phyloP scores from a whole-genome alignment of 2,797 vertebrate species.

The Coluber constrictor region DNA sequence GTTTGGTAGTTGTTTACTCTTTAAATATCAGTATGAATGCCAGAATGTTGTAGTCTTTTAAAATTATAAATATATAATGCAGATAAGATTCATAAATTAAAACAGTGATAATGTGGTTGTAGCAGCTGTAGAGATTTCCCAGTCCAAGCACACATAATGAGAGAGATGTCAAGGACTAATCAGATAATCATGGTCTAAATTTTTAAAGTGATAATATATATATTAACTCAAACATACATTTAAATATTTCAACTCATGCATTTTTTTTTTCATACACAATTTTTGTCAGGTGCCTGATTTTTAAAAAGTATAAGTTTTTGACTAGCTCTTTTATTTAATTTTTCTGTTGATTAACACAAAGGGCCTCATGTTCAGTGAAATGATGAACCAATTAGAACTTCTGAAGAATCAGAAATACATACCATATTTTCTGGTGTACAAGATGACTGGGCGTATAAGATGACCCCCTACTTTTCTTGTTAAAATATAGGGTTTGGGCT shows the following conservation, averaged over 20 bases:
- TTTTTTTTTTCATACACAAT: background rate
- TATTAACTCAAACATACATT: background rate
- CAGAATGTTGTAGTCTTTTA: background rate
- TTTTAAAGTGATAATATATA: background rate
- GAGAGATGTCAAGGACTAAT: background rate
- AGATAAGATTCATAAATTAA: background rate
- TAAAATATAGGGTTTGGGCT: no score
- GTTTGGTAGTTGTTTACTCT: background rate
- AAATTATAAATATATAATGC: no score
- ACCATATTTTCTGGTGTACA: background rate
- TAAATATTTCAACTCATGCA: background rate
- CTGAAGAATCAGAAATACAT: background rate
- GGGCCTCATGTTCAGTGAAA: background rate
- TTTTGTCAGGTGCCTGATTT: background rate
- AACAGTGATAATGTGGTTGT: background rate
- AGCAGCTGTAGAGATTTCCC: background rate
- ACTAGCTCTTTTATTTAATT: background rate
- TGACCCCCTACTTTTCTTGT: no score
- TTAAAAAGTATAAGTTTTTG: background rate
- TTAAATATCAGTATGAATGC: background rate
- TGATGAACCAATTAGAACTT: conserved; percentile 8
- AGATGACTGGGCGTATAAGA: no score
- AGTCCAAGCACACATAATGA: background rate
- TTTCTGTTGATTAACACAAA: background rate
- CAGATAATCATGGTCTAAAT: background rate